Conservation (phyloP, 2,888 invertebrate genomes). For the Nephrotoma appendiculata region DNA sequence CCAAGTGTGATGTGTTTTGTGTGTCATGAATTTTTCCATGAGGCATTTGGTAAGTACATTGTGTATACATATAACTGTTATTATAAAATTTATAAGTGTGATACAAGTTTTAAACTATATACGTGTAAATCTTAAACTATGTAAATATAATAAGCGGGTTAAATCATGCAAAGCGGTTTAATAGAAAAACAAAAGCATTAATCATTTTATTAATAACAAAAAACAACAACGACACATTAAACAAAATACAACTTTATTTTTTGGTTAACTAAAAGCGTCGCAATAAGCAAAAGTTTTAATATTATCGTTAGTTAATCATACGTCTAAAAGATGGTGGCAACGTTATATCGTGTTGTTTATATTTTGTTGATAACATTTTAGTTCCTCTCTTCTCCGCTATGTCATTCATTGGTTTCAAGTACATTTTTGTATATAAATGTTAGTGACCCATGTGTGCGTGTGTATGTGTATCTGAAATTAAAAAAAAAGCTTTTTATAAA, state of each 20-base stretch:
- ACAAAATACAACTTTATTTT: not conserved
- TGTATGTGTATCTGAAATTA: not conserved
- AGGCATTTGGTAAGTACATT: not conserved
- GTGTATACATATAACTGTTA: not conserved
- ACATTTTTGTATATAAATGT: not conserved
- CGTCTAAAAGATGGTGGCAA: not conserved
- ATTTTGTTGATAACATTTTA: not conserved
- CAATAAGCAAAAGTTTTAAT: not conserved
- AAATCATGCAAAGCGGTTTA: not conserved
- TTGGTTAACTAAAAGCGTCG: not conserved
- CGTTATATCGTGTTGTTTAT: not conserved
- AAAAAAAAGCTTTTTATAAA: not conserved
- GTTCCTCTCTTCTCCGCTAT: not conserved
- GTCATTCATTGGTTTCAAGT: not conserved
- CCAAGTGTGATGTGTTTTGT: constrained; percentile 17
- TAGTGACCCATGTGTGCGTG: not conserved
- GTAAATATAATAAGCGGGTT: not conserved
- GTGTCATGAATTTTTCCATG: constrained; percentile 8
- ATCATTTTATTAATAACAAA: not conserved
- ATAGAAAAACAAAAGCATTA: not conserved
- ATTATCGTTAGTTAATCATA: not conserved
- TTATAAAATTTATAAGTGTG: not conserved
- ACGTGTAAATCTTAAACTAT: not conserved
- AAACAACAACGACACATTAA: not conserved
- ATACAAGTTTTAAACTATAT: not conserved